Percentiles rank a stretch among this genome's conserved stretches.
These are phyloP conservation scores for Struthio camelus DNA, from an alignment of 2,113 vertebrate species.

Conservation along the genomic window DNA sequence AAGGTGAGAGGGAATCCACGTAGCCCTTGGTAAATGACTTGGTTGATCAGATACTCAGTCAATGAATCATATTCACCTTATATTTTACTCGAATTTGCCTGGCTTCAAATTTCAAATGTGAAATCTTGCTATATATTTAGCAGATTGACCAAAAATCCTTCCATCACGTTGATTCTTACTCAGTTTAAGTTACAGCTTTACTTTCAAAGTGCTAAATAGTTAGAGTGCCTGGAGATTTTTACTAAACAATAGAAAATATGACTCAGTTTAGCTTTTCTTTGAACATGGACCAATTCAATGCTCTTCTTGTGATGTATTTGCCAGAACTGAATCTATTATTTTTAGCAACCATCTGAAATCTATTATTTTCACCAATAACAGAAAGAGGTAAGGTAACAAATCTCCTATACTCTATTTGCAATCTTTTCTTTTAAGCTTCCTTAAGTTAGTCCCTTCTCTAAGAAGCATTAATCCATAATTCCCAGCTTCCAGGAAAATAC, in stretches of 20 bases:
- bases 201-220: background rate
- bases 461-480: background rate
- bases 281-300: background rate
- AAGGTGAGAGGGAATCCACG: background rate
- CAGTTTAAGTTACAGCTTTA: background rate
- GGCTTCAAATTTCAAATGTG: background rate
- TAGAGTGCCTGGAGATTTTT: background rate
- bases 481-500: background rate
- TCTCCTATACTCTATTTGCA: background rate
- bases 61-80: background rate
- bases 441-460: background rate
- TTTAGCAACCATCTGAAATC: background rate
- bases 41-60: background rate
- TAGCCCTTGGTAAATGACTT: background rate
- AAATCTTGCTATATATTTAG: background rate
- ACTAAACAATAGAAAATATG: background rate
- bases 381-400: background rate
- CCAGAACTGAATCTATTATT: background rate
- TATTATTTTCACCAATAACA: background rate
- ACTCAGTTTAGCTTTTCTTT: background rate
- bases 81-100: background rate
- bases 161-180: background rate
- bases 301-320: background rate
- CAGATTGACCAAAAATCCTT: background rate
- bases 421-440: background rate